phyloP scores from a whole-genome alignment of 2,888 invertebrate genomes.

The Callyntrura guangdongensis region DNA sequence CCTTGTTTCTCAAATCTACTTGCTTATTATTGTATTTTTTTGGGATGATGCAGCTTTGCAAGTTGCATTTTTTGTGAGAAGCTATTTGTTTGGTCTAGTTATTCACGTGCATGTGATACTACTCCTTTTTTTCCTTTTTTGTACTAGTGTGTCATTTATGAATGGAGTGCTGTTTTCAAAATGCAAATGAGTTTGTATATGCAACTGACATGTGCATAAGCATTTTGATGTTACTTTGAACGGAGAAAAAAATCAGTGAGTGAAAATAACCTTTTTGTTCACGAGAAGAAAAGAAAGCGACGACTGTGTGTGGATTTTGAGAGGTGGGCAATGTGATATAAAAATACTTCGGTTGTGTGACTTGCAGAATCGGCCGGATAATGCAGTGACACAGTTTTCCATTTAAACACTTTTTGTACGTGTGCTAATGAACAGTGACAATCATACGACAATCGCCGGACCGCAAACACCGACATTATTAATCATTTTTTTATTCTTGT shows the following conservation, averaged over 20 bases:
- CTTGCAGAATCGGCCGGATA: not conserved
- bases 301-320: not conserved
- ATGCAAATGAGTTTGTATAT: not conserved
- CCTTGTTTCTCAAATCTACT: conserved; percentile 43
- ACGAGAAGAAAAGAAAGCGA: not conserved
- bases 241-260: not conserved
- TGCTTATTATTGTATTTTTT: conserved; percentile 55
- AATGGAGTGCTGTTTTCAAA: conserved; percentile 38
- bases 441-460: conserved; percentile 60
- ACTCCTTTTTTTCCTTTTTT: conserved; percentile 10
- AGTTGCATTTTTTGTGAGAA: conserved; percentile 65
- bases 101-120: conserved; percentile 68
- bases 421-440: conserved; percentile 44
- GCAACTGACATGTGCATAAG: not conserved
- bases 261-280: not conserved
- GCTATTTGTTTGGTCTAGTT: conserved; percentile 50
- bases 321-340: conserved; percentile 72
- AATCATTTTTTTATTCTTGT: not conserved
- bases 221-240: not conserved
- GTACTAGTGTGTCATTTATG: conserved; percentile 52
- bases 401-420: not conserved
- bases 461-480: not conserved
- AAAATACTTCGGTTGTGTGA: not conserved
- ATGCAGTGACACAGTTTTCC: conserved; percentile 27
- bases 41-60: conserved; percentile 32